Conservation (phyloP, 2,797 vertebrate genomes). For the Mallotus villosus region DNA sequence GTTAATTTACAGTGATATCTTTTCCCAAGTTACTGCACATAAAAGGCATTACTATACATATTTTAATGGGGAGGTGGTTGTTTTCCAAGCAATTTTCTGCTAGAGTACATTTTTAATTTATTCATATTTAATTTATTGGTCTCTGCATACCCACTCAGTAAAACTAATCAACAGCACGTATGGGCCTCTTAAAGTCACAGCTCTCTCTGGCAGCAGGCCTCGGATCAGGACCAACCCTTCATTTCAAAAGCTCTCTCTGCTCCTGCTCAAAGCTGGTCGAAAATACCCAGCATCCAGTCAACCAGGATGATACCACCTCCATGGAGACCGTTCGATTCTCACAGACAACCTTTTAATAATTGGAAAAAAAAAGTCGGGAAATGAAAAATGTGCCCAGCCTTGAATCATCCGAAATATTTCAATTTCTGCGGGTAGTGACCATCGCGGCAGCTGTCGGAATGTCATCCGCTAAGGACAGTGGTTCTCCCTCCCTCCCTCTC, state of each 20-base stretch:
- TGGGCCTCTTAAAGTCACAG: slow-evolving; percentile 79
- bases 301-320: slow-evolving; percentile 60
- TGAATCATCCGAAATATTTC: slow-evolving; percentile 73
- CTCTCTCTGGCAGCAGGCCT: slow-evolving; percentile 61
- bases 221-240: slow-evolving; percentile 62
- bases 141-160: slow-evolving; percentile 79
- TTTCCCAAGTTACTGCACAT: slow-evolving; percentile 82
- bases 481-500: slow-evolving; percentile 5
- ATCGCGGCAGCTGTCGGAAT: slow-evolving; percentile 57
- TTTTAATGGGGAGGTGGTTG: slow-evolving; percentile 86
- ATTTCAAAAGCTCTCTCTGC: slow-evolving; percentile 44
- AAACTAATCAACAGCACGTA: slow-evolving; percentile 82
- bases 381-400: slow-evolving; percentile 70
- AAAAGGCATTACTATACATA: slow-evolving; percentile 85
- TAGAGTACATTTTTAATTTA: slow-evolving; percentile 87
- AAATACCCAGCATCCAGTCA: slow-evolving; percentile 57
- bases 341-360: slow-evolving; percentile 73
- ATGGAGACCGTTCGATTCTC: slow-evolving; percentile 63
- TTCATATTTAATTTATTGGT: slow-evolving; percentile 86
- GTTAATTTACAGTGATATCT: slow-evolving; percentile 90
- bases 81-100: slow-evolving; percentile 89
- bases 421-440: slow-evolving; percentile 67
- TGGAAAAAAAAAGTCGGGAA: slow-evolving; percentile 31
- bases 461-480: slow-evolving; percentile 50
- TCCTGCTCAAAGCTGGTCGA: slow-evolving; percentile 53